Evolutionary conservation across 2,113 vertebrate genomes (phyloP), one percentile per base, ranked within the genome.

Genomic region (Brachirus orientalis): DNA sequence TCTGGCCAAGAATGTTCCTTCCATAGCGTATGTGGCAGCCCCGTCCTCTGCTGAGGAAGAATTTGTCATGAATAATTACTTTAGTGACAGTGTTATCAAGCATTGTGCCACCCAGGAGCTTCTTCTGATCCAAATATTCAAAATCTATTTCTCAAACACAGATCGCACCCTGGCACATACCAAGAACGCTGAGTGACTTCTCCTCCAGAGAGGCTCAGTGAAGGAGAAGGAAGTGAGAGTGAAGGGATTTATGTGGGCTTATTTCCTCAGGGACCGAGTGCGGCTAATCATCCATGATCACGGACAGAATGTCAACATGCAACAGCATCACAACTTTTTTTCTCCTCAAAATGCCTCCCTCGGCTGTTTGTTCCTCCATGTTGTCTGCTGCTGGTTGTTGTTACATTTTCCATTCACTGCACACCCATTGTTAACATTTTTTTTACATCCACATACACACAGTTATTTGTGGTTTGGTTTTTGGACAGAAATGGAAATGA

Each of bases 61-160:
- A 82, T 81, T 84, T 75, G 77, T 84, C 77, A 80, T 2, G 65
- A 81, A 59, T 71, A 73, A 88, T 79, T 81, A 83, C 67, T 57
- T 81, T 45, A 19, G 54, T 83, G 78, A 77, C 88, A 79, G 68
- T 44, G 69, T 86, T 85, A 82, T 86, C 71, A 75, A 72, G 48
- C 62, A 52, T 75, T 72, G 65, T 69, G 72, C 69, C 77, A 50
- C 69, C 81, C 77, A 64, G 71, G 67, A 75, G 63, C 63, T 65
- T 80, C 77, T 18, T 67, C 69, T 73, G 65, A 84, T 83, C 69
- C 80, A 82, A 89, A 86, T 77, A 80, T 80, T 80, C 75, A 68
- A 84, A 87, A 84, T 79, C 63, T 73, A 74, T 81, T n/a, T 75
- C 63, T 77, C 82, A 62, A 45, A 66, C 60, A 54, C 63, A 52